Percentiles rank a stretch among this genome's conserved stretches.
These are phyloP conservation scores for Porites lutea DNA, from an alignment of 64 coral and sea anemone species.

Conservation along the genomic window DNA sequence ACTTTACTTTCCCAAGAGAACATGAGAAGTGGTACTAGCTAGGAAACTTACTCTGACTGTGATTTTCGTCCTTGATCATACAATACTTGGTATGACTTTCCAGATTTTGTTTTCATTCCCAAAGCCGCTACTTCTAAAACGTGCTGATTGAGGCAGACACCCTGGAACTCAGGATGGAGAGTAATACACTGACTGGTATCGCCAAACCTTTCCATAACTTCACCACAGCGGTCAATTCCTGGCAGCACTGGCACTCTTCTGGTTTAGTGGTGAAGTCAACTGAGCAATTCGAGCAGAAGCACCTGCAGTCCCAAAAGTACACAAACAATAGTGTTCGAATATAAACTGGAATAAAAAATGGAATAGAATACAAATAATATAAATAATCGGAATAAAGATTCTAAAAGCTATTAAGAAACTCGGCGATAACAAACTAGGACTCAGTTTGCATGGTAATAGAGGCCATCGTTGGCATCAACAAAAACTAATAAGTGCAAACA, in stretches of 20 bases:
- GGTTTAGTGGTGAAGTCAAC: background rate
- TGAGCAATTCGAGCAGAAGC: background rate
- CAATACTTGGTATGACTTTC: too few relatives aligned
- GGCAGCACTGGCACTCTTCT: slow-evolving; percentile 30
- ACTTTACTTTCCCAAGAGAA: background rate
- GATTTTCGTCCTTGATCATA: too few relatives aligned
- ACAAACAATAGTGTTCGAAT: background rate
- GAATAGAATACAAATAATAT: too few relatives aligned
- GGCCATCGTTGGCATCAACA: too few relatives aligned
- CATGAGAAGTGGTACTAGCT: background rate
- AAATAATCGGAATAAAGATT: too few relatives aligned
- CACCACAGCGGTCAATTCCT: slow-evolving; percentile 1
- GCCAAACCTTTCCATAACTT: background rate
- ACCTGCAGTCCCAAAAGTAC: background rate
- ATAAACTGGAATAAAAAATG: too few relatives aligned
- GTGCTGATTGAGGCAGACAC: slow-evolving; percentile 9
- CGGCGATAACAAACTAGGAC: too few relatives aligned
- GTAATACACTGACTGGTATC: background rate
- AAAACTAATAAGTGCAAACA: too few relatives aligned
- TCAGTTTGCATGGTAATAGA: too few relatives aligned
- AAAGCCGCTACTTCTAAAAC: slow-evolving; percentile 8
- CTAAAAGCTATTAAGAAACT: too few relatives aligned
- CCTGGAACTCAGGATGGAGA: slow-evolving; percentile 1
- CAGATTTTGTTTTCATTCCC: background rate
- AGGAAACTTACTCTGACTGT: too few relatives aligned